Base-by-base conservation (phyloP, 2,797 vertebrate species). In the Gephyroberyx darwinii region DNA sequence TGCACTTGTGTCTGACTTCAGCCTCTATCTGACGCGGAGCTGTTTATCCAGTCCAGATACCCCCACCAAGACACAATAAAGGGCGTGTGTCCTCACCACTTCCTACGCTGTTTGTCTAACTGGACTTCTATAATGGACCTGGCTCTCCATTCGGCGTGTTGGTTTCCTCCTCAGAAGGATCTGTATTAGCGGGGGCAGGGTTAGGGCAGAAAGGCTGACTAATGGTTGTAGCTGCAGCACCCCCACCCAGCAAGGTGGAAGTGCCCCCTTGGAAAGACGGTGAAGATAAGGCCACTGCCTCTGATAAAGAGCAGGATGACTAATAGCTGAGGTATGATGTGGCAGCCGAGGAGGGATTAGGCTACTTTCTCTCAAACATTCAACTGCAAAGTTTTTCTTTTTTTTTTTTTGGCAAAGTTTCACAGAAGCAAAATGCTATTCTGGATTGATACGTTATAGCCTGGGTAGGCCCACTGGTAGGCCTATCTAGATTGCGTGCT, bases 81-180 rank as follows among this genome's bases (percentile, higher is more conserved):
- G 95, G 95, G 95, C 57, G 95, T 93, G 91, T 87, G 88, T 86
- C 88, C 93, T 90, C 70, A 84, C 90, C 89, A 91, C 92, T 96
- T 96, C 95, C 95, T 93, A 33, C 78, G 65, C 41, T 94, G 93
- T 95, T 96, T 95, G 90, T 95, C 88, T 94, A 91, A 94, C 92
- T 92, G 84, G 81, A 89, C 91, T 88, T 94, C 94, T 91, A 95
- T 94, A 95, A 96, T 95, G 87, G 91, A 0, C 82, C 90, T 63
- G 7, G 62, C 68, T 91, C 93, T 93, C 88, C 86, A 88, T 93
- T 93, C 87, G 84, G 85, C 54, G 67, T 86, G 16, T 91, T 89
- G 87, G 91, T 90, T 96, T 96, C 94, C 94, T 95, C 77, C 69
- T 68, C 39, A 66, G 60, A 81, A 75, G 75, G 82, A 84, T 88